Base-by-base conservation (phyloP, 2,797 vertebrate species). In the Muscicapa striata region DNA sequence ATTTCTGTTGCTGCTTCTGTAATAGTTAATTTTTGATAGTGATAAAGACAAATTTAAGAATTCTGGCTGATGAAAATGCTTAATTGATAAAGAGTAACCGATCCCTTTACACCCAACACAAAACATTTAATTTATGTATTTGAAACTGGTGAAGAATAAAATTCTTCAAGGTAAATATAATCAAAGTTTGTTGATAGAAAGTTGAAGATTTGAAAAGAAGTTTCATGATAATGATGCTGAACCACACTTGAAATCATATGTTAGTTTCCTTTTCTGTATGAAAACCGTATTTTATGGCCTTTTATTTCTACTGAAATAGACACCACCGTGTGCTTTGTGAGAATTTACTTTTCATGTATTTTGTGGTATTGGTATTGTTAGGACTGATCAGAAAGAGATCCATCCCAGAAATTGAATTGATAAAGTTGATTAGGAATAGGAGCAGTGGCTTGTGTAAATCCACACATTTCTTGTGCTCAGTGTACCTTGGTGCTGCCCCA, bases 31-130 rank as follows among this genome's bases (percentile, higher is more conserved):
- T 88, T 93, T 84, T 3, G 4, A 57, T 69, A 57, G 45, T 36
- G 52, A 92, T 36, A 77, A 84, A 74, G 26, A 43, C 38, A 89
- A 87, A n/a, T 85, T 86, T 91, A 85, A 89, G 59, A 94, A 64
- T 40, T 30, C 5, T 87, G 54, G 64, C 54, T 93, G 79, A 89
- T 88, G 16, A 93, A 94, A 80, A 82, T 11, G 6, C 22, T 90
- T 85, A 90, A 87, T 22, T 93, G 54, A 90, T 84, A 84, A 90
- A 51, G 34, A 90, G 13, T 36, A 61, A 68, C 74, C 87, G 54
- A 93, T 81, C 17, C 7, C 43, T 91, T 30, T 86, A 34, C 70
- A 93, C 38, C 2, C 26, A 59, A 84, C 17, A 36, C 1, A 1
- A 87, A 82, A 80, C 14, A 66, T 52, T 62, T 57, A 76, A 89